These are phyloP conservation scores for Meloidogyne chitwoodi DNA, from an alignment of 1,140 invertebrate genomes.

Conservation along the genomic window DNA sequence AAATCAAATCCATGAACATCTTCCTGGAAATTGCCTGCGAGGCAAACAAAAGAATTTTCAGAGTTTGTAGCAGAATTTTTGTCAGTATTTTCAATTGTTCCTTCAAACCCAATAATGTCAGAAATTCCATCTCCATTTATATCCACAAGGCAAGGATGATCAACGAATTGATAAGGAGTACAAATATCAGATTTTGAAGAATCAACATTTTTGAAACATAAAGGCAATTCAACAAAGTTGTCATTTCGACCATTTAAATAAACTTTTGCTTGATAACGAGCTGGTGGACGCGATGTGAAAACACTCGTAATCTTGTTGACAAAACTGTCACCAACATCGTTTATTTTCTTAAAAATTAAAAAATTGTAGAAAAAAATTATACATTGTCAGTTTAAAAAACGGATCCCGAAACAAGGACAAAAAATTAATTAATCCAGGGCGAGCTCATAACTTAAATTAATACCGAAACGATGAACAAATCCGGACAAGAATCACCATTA, in stretches of 20 bases:
- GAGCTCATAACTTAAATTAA: neutral
- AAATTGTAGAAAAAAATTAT: neutral
- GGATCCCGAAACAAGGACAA: neutral
- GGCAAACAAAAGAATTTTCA: constrained; percentile 9
- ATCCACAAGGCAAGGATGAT: constrained; percentile 47
- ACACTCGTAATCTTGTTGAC: neutral
- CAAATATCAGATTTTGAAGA: neutral
- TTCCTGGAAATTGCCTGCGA: constrained; percentile 8
- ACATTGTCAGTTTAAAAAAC: too few relatives aligned
- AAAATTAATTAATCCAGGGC: neutral
- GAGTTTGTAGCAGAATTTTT: neutral
- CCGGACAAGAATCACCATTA: constrained; percentile 49
- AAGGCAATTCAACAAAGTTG: neutral
- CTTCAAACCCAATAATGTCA: constrained; percentile 48
- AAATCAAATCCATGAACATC: constrained; percentile 9
- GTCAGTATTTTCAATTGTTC: constrained; percentile 10
- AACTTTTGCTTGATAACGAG: neutral
- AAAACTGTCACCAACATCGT: neutral
- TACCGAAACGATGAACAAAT: constrained; percentile 47
- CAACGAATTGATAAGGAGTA: constrained; percentile 25
- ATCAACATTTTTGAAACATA: neutral
- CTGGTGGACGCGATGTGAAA: neutral
- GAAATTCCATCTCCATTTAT: constrained; percentile 51
- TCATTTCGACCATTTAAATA: neutral
- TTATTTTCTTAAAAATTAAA: neutral